Evolutionary conservation across 2,113 vertebrate genomes (phyloP).

Genomic region (Ursus arctos): DNA sequence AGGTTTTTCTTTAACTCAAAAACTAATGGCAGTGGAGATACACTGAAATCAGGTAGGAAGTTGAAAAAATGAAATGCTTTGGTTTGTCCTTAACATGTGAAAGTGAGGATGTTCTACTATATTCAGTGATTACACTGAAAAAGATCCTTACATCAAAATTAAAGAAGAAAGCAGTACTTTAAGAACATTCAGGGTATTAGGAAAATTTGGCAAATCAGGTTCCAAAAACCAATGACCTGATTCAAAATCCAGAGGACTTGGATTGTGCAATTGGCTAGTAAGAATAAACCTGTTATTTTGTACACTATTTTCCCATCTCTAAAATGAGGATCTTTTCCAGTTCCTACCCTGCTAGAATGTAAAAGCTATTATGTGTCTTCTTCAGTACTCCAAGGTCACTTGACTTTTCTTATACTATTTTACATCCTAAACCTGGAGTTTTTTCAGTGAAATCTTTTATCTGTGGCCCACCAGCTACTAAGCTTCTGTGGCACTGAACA

Average conservation of each 20-base stretch:
- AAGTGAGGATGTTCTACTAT: background rate
- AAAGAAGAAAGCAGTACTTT: background rate
- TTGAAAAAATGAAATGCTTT: background rate
- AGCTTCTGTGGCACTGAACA: background rate
- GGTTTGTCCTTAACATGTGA: background rate
- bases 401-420: background rate
- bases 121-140: background rate
- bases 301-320: background rate
- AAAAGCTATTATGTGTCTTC: background rate
- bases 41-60: constrained; percentile 64
- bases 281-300: background rate
- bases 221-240: background rate
- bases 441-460: background rate
- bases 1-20: constrained; percentile 44
- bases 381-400: background rate
- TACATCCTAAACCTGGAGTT: background rate
- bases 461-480: background rate
- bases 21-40: constrained; percentile 20
- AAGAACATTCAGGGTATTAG: background rate
- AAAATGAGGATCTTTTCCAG: background rate
- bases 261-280: background rate
- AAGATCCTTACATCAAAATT: background rate
- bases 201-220: background rate
- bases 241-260: background rate
- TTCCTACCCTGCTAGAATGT: background rate